Evolutionary conservation across 2,797 vertebrate genomes (phyloP), one percentile per base, ranked within the genome.

Genomic region (Rhinoraja longicauda): DNA sequence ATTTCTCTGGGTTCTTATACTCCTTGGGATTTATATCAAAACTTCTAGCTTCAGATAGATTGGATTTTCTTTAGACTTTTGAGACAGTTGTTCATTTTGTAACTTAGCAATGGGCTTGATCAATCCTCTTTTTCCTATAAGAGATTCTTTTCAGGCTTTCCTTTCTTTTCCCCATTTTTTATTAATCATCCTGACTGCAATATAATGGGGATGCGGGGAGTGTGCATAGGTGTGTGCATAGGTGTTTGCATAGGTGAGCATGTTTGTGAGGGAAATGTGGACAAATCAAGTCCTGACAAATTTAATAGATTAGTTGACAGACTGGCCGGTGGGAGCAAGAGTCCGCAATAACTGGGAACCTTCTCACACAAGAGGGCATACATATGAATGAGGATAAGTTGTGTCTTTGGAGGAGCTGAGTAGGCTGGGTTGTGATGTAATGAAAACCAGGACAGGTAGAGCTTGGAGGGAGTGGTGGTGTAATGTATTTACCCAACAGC

Each of bases 21-120:
- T 36, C 36, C 36, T 19, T 32, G 17, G 39, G 76, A 36, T 64
- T 9, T 90, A 36, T 29, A 12, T 29, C 24, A n/a, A 84, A 84
- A 39, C 81, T 5, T 17, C 36, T 84, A 39, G 32, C 29, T 45
- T 45, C 45, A 45, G 12, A 32, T 15, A 26, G 64, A 9, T 62
- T 29, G 17, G 10, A 5, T n/a, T n/a, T 62, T n/a, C 53, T 88
- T 88, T 5, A 88, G 9, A 67, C 3, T 70, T n/a, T 12, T 4
- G 0, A 67, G 64, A 0, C 57, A 62, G 26, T 59, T 26, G 32
- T n/a, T 62, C 29, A 90, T n/a, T 90, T 19, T 79, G 32, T 36
- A 39, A 17, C 77, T 39, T 79, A 4, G 13, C 17, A 32, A 36
- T 90, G 26, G 32, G 24, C 10, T 0, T 0, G 1, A 0, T 77